Evolutionary conservation across 2,113 vertebrate genomes (phyloP).

Genomic region (Chlamydotis undulata): DNA sequence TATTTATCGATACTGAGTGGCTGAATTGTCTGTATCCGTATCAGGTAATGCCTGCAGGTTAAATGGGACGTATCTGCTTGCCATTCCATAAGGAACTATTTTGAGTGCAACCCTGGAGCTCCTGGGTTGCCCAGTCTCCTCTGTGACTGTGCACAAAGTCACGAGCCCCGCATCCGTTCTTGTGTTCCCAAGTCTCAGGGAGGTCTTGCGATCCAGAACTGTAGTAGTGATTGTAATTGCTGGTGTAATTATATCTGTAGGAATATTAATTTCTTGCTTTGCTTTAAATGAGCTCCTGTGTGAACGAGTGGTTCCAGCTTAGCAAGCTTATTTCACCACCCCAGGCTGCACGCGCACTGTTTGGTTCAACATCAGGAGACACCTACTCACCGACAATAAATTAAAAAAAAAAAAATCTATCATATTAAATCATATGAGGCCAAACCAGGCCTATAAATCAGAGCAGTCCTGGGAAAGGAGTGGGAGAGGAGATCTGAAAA

Average conservation of each 20-base stretch:
- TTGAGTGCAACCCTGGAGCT: neutral
- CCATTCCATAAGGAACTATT: neutral
- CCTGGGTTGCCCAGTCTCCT: neutral
- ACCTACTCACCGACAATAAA: neutral
- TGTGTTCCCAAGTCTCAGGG: neutral
- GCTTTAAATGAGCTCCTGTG: neutral
- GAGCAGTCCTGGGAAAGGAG: neutral
- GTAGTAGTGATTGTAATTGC: neutral
- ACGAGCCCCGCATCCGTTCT: rapidly evolving
- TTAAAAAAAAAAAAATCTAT: neutral
- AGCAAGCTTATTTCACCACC: neutral
- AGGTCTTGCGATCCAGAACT: neutral
- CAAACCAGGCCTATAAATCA: neutral
- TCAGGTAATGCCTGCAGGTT: neutral
- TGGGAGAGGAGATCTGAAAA: neutral
- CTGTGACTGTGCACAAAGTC: rapidly evolving
- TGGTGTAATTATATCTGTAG: neutral
- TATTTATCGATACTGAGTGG: neutral
- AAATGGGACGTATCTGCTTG: neutral
- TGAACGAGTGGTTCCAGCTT: neutral
- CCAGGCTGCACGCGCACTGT: neutral
- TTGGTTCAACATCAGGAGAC: neutral
- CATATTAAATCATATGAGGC: neutral
- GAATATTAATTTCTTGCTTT: neutral
- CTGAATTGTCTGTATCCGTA: neutral